Evolutionary conservation across 2,888 invertebrate genomes (phyloP).

Genomic region (Noctua pronuba): DNA sequence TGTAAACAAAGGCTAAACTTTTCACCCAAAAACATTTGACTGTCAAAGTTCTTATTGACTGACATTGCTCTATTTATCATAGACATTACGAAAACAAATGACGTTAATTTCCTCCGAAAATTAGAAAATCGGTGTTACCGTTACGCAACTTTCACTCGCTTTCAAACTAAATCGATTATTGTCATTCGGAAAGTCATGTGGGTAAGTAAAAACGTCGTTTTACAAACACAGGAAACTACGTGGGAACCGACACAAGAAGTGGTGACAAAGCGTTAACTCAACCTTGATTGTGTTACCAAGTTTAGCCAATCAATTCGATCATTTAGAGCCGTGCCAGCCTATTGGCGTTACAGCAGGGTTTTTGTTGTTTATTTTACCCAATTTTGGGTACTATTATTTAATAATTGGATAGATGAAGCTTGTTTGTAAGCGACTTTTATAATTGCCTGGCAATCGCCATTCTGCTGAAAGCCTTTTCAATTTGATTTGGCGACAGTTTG

Average conservation of each 20-base stretch:
- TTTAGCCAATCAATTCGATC: slow-evolving; percentile 59
- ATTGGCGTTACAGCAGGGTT: slow-evolving; percentile 37
- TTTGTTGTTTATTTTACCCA: slow-evolving; percentile 17
- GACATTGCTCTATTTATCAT: slow-evolving; percentile 54
- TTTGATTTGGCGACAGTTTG: not conserved
- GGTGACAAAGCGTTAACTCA: slow-evolving; percentile 65
- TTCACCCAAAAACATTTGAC: slow-evolving; percentile 9
- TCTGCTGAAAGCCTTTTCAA: not conserved
- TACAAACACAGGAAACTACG: slow-evolving; percentile 75
- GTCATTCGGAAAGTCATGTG: slow-evolving; percentile 73
- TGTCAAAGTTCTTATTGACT: slow-evolving; percentile 33
- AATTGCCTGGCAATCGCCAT: not conserved
- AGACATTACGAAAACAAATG: slow-evolving; percentile 51
- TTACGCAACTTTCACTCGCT: slow-evolving; percentile 73
- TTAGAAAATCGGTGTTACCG: slow-evolving; percentile 47
- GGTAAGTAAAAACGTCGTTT: slow-evolving; percentile 51
- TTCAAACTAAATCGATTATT: slow-evolving; percentile 76
- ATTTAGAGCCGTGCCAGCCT: slow-evolving; percentile 50
- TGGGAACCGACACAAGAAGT: slow-evolving; percentile 75
- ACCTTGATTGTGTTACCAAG: slow-evolving; percentile 68
- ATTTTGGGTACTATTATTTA: slow-evolving; percentile 15
- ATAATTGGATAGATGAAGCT: slow-evolving; percentile 18
- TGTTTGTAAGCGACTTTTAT: slow-evolving; percentile 4
- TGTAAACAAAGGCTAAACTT: slow-evolving; percentile 20
- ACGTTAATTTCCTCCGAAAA: slow-evolving; percentile 60